These are phyloP conservation scores for Bombus waltoni DNA, from an alignment of 1,140 invertebrate species.

Conservation along the genomic window DNA sequence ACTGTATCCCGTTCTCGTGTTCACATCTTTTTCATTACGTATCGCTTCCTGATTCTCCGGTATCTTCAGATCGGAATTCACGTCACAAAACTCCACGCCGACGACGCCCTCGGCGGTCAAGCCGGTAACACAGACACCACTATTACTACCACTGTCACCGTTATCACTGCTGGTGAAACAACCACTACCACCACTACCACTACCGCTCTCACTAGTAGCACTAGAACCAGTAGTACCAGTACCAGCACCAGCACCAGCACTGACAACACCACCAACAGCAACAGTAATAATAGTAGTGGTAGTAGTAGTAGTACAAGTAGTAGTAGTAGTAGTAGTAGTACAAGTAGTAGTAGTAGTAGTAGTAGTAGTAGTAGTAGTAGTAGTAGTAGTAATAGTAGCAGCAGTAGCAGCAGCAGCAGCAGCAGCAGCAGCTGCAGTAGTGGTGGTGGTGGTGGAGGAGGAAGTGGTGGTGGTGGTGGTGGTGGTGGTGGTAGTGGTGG, in stretches of 20 bases:
- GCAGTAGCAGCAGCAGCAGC: rapidly evolving
- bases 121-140: slow-evolving; percentile 53
- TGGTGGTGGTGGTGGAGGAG: rapidly evolving
- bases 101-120: slow-evolving; percentile 46
- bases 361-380: too few species aligned
- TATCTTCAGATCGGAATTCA: slow-evolving; percentile 37
- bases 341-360: too few species aligned
- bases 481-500: not conserved
- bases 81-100: slow-evolving; percentile 60
- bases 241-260: slow-evolving; percentile 16
- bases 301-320: not conserved
- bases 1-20: not conserved
- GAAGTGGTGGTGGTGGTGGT: rapidly evolving
- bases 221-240: slow-evolving; percentile 34
- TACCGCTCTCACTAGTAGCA: slow-evolving; percentile 3
- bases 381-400: too few species aligned
- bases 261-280: not conserved
- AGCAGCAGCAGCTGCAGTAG: rapidly evolving
- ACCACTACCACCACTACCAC: slow-evolving; percentile 14
- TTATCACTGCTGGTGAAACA: slow-evolving; percentile 30
- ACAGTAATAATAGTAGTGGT: not conserved
- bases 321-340: too few species aligned
- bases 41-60: slow-evolving; percentile 6
- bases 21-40: not conserved
- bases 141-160: slow-evolving; percentile 38